These are phyloP conservation scores for Tinea pellionella DNA, from an alignment of 2,888 invertebrate genomes.

Conservation along the genomic window DNA sequence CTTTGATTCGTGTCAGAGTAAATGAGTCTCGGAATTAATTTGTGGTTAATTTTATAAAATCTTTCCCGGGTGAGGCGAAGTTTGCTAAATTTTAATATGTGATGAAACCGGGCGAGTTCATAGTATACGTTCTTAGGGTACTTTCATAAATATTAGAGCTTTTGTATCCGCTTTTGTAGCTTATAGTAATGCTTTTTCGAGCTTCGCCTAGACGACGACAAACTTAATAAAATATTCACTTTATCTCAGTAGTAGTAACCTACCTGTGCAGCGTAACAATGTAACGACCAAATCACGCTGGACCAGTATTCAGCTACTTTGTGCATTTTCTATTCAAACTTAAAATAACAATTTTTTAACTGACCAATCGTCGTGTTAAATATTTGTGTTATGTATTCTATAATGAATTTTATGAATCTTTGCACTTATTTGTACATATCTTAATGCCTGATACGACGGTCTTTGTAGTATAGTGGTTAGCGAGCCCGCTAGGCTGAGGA, in stretches of 20 bases:
- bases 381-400: no score
- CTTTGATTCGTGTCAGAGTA: no score
- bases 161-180: neutral
- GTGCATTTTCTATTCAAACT: neutral
- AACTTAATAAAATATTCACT: constrained; percentile 3
- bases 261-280: neutral
- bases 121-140: neutral
- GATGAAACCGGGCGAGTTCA: neutral
- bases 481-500: no score
- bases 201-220: neutral
- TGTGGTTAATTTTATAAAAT: neutral
- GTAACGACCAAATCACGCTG: neutral
- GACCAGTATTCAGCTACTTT: neutral
- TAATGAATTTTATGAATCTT: no score
- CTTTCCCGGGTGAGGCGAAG: neutral
- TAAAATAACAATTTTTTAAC: no score
- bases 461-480: no score
- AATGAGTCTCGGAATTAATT: no score
- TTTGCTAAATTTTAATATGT: neutral
- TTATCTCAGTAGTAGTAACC: no score
- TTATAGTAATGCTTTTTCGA: constrained; percentile 1
- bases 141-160: neutral
- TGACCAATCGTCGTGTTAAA: no score
- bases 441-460: no score
- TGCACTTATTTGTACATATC: no score